phyloP scores from a whole-genome alignment of 2,888 invertebrate genomes.

The Ormyrus pomaceus region DNA sequence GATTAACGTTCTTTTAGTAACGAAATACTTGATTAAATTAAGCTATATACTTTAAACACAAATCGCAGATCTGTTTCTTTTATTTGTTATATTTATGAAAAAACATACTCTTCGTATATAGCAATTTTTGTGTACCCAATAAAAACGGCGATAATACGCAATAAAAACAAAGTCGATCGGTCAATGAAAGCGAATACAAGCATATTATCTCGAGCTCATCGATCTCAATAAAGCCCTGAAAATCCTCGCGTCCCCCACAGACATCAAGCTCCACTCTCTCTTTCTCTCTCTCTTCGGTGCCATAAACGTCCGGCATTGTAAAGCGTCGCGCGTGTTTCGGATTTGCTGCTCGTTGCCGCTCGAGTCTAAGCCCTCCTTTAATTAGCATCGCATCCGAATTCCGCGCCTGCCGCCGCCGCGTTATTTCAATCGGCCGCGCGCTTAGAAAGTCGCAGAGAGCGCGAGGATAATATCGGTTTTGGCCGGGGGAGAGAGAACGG shows the following conservation, averaged over 20 bases:
- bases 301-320: slow-evolving; percentile 65
- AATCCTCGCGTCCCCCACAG: slow-evolving; percentile 29
- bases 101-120: too few species aligned
- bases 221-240: slow-evolving; percentile 27
- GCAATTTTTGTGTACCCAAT: too few species aligned
- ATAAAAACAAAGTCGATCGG: slow-evolving; percentile 3
- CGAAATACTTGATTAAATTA: too few species aligned
- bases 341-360: slow-evolving; percentile 65
- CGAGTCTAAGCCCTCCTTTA: slow-evolving; percentile 69
- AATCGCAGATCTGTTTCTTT: too few species aligned
- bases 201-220: not conserved
- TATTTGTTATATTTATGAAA: too few species aligned
- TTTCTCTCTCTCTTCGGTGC: slow-evolving; percentile 49
- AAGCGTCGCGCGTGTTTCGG: slow-evolving; percentile 67
- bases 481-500: slow-evolving; percentile 10
- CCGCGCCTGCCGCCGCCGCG: slow-evolving; percentile 36
- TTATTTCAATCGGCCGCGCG: too few species aligned
- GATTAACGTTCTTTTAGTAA: too few species aligned
- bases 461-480: too few species aligned
- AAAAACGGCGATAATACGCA: too few species aligned
- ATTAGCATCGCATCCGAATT: slow-evolving; percentile 70
- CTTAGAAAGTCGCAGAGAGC: too few species aligned
- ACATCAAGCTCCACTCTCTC: not conserved
- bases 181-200: slow-evolving; percentile 14
- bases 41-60: too few species aligned